A percentile compares a stretch with the other conserved stretches of the same genome.
Conservation (phyloP, 2,797 vertebrate genomes). For the Dallia pectoralis region DNA sequence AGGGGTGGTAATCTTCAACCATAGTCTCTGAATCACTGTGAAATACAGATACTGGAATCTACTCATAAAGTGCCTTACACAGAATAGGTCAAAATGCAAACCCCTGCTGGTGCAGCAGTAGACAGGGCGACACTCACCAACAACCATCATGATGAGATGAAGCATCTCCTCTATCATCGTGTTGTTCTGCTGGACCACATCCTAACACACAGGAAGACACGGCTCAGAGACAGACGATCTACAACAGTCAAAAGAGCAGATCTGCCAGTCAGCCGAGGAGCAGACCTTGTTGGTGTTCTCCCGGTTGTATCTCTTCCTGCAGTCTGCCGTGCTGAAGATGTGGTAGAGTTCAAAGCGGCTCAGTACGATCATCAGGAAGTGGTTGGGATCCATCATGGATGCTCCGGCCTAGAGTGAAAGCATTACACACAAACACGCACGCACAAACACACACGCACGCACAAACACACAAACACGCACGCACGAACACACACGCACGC, state of each 20-base stretch:
- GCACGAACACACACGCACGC: no score
- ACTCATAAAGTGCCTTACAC: not conserved
- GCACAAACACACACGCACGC: not conserved
- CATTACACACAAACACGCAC: constrained; percentile 10
- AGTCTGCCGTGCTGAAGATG: constrained; percentile 90
- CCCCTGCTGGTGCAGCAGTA: not conserved
- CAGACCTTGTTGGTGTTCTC: constrained; percentile 89
- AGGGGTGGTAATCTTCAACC: not conserved
- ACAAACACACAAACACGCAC: no score
- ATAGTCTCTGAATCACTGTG: not conserved
- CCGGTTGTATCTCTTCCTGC: constrained; percentile 86
- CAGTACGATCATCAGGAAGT: constrained; percentile 95
- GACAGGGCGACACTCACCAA: constrained; percentile 78
- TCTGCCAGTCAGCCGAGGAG: not conserved
- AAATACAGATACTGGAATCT: not conserved
- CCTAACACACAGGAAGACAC: constrained; percentile 67
- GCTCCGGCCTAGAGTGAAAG: constrained; percentile 82
- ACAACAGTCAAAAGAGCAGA: not conserved
- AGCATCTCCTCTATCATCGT: constrained; percentile 97
- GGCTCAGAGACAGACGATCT: not conserved
- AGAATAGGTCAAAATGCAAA: not conserved
- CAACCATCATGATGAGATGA: constrained; percentile 93
- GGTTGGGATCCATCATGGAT: constrained; percentile 99
- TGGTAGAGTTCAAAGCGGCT: constrained; percentile 95
- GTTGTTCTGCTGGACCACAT: constrained; percentile 93